phyloP scores from a whole-genome alignment of 92 coral and sea anemone genomes.

The Actinostola sp. region DNA sequence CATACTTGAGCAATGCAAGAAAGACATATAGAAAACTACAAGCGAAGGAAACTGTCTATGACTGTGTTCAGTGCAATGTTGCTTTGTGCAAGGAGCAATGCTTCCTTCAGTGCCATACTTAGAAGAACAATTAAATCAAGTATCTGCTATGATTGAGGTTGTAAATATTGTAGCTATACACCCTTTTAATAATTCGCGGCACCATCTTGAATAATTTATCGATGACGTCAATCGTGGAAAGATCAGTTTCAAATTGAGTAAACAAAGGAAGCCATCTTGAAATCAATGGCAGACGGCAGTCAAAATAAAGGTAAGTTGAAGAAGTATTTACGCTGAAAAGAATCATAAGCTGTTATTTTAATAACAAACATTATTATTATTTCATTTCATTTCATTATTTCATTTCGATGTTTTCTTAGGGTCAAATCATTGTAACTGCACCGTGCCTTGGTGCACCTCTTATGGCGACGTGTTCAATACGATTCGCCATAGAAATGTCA shows the following conservation, averaged over 20 bases:
- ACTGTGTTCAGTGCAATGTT: too few species aligned
- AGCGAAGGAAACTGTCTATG: too few species aligned
- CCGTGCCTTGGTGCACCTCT: conserved; percentile 28
- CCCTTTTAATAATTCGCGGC: background rate
- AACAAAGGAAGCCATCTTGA: background rate
- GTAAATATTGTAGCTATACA: too few species aligned
- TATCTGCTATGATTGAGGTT: too few species aligned
- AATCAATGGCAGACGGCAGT: background rate
- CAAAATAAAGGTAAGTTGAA: background rate
- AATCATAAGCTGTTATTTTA: background rate
- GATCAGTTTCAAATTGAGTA: background rate
- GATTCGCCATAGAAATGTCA: conserved; percentile 1
- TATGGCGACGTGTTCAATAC: conserved; percentile 9
- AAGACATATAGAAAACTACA: too few species aligned
- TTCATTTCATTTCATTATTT: background rate
- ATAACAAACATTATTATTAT: background rate
- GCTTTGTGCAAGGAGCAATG: too few species aligned
- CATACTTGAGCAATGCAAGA: too few species aligned
- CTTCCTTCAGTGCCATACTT: too few species aligned
- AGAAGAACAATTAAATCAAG: too few species aligned
- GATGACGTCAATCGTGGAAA: conserved; percentile 1
- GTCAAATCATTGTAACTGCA: conserved; percentile 21
- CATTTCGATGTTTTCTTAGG: background rate
- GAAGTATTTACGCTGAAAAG: background rate
- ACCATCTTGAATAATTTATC: conserved; percentile 1